Evolutionary conservation across 1,140 invertebrate species (phyloP), one percentile per base, ranked within the genome.

Genomic region (Drosophila equinoxialis): DNA sequence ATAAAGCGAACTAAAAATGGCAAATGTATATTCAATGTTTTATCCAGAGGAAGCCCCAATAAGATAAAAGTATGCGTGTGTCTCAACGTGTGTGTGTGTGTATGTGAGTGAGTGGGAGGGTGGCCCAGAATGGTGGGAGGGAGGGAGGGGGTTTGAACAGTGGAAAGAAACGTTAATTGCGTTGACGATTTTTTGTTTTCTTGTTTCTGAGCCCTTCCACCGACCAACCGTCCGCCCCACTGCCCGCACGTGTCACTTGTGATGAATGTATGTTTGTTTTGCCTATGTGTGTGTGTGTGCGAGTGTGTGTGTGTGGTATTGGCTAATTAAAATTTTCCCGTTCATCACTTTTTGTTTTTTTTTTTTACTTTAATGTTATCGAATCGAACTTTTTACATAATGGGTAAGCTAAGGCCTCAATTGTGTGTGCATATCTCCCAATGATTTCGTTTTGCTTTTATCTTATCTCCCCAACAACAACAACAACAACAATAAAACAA

Each of bases 1-100:
- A 85, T 87, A 85, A 78, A 78, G 60, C 23, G 59, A 72, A 76
- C 79, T 87, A 79, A 87, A 85, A 87, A 82, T 85, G 82, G 83
- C 82, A 87, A 74, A 75, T 81, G 64, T 72, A 70, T 77, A 68
- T 72, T 60, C 71, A 68, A 68, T 64, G 60, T 51, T 61, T 61
- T 61, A 41, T 39, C 59, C 72, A 39, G 65, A 62, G 55, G 60
- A 62, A 76, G 74, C 66, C 54, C 58, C n/a, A 59, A 26, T 26
- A 64, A 13, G 54, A 37, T 57, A 42, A 71, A 66, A 67, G 69
- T 65, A 58, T 72, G 67, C 74, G 37, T 39, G 35, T 37, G 10
- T 39, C 2, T 13, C 3, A 13, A 13, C 1, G 11, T 13, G 11
- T 39, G 10, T 39, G 37, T 39, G 62, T 68, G 65, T 63, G 66